phyloP scores from a whole-genome alignment of 2,113 vertebrate genomes.

The Solea senegalensis region DNA sequence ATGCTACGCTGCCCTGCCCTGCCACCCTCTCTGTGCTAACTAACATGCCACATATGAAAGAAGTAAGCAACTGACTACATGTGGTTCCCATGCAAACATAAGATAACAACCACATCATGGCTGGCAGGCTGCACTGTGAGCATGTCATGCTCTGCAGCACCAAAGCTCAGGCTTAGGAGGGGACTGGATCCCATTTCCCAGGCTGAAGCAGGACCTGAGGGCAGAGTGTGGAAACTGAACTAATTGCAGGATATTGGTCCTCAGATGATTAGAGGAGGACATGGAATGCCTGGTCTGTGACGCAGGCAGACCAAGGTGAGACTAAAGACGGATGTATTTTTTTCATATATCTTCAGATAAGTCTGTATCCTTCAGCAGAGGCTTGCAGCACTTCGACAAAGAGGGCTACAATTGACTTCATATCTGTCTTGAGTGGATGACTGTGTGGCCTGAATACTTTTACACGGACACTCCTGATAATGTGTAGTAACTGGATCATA shows the following conservation, averaged over 20 bases:
- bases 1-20: constrained; percentile 1
- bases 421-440: constrained; percentile 20
- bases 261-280: constrained; percentile 93
- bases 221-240: constrained; percentile 89
- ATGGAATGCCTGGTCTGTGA: constrained; percentile 93
- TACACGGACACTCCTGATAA: background rate
- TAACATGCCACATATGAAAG: constrained; percentile 59
- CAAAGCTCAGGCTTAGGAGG: constrained; percentile 70
- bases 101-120: constrained; percentile 75
- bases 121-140: constrained; percentile 54
- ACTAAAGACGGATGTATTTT: constrained; percentile 77
- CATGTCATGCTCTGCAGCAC: constrained; percentile 71
- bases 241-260: constrained; percentile 97
- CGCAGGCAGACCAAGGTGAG: constrained; percentile 90
- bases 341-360: constrained; percentile 66
- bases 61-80: constrained; percentile 61
- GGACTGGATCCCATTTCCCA: constrained; percentile 89
- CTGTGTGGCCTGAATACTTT: background rate
- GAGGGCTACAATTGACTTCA: constrained; percentile 14
- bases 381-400: constrained; percentile 18
- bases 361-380: constrained; percentile 58
- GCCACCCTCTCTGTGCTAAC: constrained; percentile 38
- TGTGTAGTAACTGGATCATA: background rate
- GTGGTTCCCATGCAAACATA: constrained; percentile 75
- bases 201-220: constrained; percentile 88